Conservation (phyloP, 2,113 vertebrate species). For the Furnarius figulus region DNA sequence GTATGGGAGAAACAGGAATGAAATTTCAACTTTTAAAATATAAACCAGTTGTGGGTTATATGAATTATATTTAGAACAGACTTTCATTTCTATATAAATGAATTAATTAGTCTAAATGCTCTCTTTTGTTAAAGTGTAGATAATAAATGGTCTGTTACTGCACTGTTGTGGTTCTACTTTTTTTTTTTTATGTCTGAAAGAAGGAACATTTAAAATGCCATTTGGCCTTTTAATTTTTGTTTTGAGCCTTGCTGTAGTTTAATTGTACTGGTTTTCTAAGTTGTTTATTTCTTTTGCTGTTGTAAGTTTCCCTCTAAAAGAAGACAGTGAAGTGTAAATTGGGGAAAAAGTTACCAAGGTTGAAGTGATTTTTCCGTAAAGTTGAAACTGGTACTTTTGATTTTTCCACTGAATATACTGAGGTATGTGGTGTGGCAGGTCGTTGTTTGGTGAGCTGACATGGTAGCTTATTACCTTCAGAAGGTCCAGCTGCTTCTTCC, state of each 20-base stretch:
- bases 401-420: not conserved
- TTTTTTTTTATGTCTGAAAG: not conserved
- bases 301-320: not conserved
- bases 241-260: not conserved
- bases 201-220: not conserved
- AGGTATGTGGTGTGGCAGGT: not conserved
- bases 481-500: not conserved
- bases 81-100: not conserved
- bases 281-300: not conserved
- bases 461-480: not conserved
- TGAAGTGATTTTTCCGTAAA: not conserved
- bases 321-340: not conserved
- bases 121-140: not conserved
- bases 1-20: not conserved
- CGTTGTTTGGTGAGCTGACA: not conserved
- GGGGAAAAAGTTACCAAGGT: not conserved
- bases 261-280: not conserved
- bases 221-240: not conserved
- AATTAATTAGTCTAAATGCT: not conserved
- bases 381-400: not conserved
- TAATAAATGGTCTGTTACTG: not conserved
- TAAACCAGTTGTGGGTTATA: not conserved
- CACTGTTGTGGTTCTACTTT: not conserved
- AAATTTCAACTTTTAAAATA: not conserved
- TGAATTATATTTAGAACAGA: not conserved